Evolutionary conservation across 2,888 invertebrate genomes (phyloP).

Genomic region (Apocheima hispidaria): DNA sequence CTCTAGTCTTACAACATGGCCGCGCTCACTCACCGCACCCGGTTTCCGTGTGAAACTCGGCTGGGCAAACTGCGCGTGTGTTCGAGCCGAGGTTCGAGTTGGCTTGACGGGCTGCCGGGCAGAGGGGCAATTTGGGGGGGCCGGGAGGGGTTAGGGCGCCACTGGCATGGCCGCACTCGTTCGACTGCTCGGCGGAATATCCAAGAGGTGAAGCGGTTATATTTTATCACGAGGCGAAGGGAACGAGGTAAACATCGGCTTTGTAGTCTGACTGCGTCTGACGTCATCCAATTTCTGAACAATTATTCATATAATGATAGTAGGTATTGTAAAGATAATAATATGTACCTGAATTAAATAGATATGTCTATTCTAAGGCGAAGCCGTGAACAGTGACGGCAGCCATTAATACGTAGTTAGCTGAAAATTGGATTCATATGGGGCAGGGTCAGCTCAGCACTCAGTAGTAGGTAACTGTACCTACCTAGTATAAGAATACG

Average conservation of each 20-base stretch:
- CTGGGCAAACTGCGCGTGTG: conserved; percentile 71
- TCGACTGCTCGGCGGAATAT: conserved; percentile 49
- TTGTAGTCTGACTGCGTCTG: conserved; percentile 50
- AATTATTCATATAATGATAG: conserved; percentile 42
- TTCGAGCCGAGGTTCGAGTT: conserved; percentile 54
- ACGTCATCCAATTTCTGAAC: conserved; percentile 83
- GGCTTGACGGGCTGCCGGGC: conserved; percentile 55
- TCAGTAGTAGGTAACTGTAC: not conserved
- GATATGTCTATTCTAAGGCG: not conserved
- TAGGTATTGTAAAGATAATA: not conserved
- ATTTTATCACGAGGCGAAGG: conserved; percentile 55
- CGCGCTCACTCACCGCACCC: conserved; percentile 81
- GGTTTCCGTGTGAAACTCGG: conserved; percentile 85
- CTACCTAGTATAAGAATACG: not conserved
- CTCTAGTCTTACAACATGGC: conserved; percentile 81
- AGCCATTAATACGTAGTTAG: not conserved
- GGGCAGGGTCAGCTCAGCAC: not conserved
- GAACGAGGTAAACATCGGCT: conserved; percentile 70
- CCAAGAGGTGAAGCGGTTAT: conserved; percentile 54
- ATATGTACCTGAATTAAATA: not conserved
- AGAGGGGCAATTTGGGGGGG: conserved; percentile 43
- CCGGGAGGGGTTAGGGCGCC: conserved; percentile 50
- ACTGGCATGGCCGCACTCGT: conserved; percentile 35
- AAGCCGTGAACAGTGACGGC: not conserved
- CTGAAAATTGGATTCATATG: not conserved